These are phyloP conservation scores for Rosalia funebris DNA, from an alignment of 2,888 invertebrate species.

Conservation along the genomic window DNA sequence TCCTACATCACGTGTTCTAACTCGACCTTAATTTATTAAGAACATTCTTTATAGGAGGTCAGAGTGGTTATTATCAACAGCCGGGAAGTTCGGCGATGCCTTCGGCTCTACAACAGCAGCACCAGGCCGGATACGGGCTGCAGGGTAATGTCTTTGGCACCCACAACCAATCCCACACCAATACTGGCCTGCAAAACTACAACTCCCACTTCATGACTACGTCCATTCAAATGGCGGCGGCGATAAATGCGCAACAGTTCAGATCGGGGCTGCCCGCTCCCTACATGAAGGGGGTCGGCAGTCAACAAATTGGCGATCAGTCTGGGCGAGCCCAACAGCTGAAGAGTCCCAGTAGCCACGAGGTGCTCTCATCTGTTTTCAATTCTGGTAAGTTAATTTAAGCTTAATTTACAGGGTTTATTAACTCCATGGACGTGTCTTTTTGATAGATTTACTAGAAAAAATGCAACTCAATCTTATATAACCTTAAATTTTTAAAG, in stretches of 20 bases:
- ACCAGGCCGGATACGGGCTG: conserved; percentile 64
- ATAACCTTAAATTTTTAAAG: too few species aligned
- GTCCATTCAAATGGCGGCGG: conserved; percentile 72
- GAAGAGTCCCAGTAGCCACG: conserved; percentile 68
- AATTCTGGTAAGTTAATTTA: conserved; percentile 64
- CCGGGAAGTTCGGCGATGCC: conserved; percentile 63
- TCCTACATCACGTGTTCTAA: neutral
- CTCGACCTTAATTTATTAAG: conserved; percentile 9
- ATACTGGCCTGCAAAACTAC: conserved; percentile 65
- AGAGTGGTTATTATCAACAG: conserved; percentile 66
- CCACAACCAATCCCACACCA: conserved; percentile 63
- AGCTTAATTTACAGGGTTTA: neutral
- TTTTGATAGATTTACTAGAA: too few species aligned
- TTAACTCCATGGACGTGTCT: too few species aligned
- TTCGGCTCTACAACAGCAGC: conserved; percentile 63
- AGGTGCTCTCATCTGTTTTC: conserved; percentile 69
- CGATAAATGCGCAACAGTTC: conserved; percentile 72
- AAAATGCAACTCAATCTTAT: too few species aligned
- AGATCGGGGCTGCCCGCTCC: conserved; percentile 69
- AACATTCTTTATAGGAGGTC: conserved; percentile 59
- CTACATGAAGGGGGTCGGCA: conserved; percentile 59
- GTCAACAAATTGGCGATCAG: conserved; percentile 56
- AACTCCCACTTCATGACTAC: conserved; percentile 70
- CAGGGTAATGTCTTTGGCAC: conserved; percentile 66
- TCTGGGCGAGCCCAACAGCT: conserved; percentile 65